These are phyloP conservation scores for Pristionchus exspectatus DNA, from an alignment of 2,888 invertebrate species.

Conservation along the genomic window DNA sequence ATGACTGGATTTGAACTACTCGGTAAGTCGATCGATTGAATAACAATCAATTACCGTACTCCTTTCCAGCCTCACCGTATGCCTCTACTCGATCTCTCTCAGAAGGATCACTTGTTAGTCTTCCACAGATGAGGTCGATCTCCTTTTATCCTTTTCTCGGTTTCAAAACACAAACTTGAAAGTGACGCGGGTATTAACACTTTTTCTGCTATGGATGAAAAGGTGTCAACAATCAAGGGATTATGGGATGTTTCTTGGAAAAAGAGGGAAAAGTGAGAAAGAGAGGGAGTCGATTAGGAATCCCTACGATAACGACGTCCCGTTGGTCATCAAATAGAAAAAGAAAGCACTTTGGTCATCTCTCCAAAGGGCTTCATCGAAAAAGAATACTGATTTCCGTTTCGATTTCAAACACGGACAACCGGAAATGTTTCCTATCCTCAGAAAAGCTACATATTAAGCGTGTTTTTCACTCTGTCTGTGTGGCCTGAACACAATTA, in stretches of 20 bases:
- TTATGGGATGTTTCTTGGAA: constrained; percentile 23
- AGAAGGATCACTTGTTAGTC: background rate
- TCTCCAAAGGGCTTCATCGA: background rate
- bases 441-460: constrained; percentile 1
- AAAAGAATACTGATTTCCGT: background rate
- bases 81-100: background rate
- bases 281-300: background rate
- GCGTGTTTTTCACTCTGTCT: background rate
- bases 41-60: background rate
- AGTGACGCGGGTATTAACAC: background rate
- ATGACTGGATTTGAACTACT: constrained; percentile 10
- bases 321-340: background rate
- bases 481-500: constrained; percentile 5
- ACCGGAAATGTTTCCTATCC: background rate
- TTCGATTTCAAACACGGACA: background rate
- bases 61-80: constrained; percentile 12
- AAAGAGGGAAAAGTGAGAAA: background rate
- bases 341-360: background rate
- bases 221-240: background rate
- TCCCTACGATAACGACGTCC: background rate
- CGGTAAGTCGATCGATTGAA: constrained; percentile 11
- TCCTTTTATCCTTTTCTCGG: background rate
- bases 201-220: background rate
- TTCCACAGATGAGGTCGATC: background rate
- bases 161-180: background rate